These are phyloP conservation scores for Phoxinus phoxinus DNA, from an alignment of 2,113 vertebrate species.

Conservation along the genomic window DNA sequence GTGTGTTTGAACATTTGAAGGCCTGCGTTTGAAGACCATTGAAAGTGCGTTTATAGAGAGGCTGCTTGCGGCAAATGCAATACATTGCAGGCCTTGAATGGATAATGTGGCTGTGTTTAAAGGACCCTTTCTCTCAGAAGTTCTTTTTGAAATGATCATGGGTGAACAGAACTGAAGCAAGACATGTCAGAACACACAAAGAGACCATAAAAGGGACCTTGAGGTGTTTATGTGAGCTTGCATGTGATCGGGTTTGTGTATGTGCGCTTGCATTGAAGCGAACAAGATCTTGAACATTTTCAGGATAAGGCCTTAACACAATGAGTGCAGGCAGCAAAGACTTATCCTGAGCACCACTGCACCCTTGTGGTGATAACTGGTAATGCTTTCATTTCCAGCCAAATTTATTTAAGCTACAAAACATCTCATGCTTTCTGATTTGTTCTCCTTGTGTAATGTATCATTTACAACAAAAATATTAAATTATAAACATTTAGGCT, in stretches of 20 bases:
- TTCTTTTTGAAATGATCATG: constrained; percentile 43
- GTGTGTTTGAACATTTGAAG: constrained; percentile 8
- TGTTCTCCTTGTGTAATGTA: background rate
- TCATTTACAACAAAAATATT: background rate
- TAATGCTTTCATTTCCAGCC: constrained; percentile 21
- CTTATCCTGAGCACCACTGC: constrained; percentile 58
- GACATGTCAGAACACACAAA: constrained; percentile 31
- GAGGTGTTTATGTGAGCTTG: constrained; percentile 4
- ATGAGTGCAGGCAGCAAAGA: background rate
- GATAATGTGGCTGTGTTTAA: constrained; percentile 43
- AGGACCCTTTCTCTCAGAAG: constrained; percentile 40
- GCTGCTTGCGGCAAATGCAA: constrained; percentile 1
- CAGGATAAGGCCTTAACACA: constrained; percentile 4
- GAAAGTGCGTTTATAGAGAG: constrained; percentile 47
- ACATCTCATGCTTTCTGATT: background rate
- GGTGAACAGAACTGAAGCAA: constrained; percentile 40
- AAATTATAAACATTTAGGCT: background rate
- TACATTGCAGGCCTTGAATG: background rate
- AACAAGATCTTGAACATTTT: constrained; percentile 22
- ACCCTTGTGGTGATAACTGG: constrained; percentile 61
- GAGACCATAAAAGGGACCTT: constrained; percentile 32
- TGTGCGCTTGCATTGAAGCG: constrained; percentile 18
- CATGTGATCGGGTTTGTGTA: constrained; percentile 19
- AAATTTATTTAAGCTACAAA: background rate
- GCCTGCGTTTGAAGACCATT: constrained; percentile 10